Conservation (phyloP, 2,888 invertebrate genomes). For the Archaeoteleia sp. region DNA sequence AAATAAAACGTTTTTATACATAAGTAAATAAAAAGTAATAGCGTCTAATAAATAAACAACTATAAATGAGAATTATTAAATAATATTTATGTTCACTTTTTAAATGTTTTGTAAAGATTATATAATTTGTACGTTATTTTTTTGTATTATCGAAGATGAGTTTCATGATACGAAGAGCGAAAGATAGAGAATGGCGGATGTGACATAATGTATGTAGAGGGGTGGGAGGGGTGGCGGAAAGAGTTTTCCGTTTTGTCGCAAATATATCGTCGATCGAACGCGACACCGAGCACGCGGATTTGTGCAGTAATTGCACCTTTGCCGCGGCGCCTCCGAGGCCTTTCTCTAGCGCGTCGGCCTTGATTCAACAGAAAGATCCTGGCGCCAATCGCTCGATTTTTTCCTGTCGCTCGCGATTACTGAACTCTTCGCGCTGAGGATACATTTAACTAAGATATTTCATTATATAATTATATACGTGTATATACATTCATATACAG, state of each 20-base stretch:
- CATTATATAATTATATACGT: background rate
- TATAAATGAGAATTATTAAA: too few species aligned
- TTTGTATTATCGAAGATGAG: too few species aligned
- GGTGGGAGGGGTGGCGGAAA: constrained; percentile 3
- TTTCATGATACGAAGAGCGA: constrained; percentile 2
- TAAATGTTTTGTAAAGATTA: too few species aligned
- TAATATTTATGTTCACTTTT: too few species aligned
- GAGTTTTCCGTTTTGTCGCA: constrained; percentile 9
- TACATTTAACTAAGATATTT: background rate
- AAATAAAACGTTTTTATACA: too few species aligned
- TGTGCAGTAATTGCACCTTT: constrained; percentile 51
- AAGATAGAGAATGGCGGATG: constrained; percentile 22
- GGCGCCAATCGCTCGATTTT: constrained; percentile 58
- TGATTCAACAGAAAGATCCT: constrained; percentile 59
- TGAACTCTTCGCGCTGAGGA: constrained; percentile 2
- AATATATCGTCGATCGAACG: constrained; percentile 26
- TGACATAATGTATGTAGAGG: constrained; percentile 29
- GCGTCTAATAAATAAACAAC: too few species aligned
- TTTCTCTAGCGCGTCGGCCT: constrained; percentile 61
- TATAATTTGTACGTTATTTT: too few species aligned
- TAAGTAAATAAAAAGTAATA: too few species aligned
- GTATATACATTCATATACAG: too few species aligned
- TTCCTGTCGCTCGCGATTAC: constrained; percentile 21
- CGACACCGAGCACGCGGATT: constrained; percentile 53
- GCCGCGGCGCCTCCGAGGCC: constrained; percentile 59